Conservation (phyloP, 1,140 invertebrate genomes). For the Bombus balteatus region DNA sequence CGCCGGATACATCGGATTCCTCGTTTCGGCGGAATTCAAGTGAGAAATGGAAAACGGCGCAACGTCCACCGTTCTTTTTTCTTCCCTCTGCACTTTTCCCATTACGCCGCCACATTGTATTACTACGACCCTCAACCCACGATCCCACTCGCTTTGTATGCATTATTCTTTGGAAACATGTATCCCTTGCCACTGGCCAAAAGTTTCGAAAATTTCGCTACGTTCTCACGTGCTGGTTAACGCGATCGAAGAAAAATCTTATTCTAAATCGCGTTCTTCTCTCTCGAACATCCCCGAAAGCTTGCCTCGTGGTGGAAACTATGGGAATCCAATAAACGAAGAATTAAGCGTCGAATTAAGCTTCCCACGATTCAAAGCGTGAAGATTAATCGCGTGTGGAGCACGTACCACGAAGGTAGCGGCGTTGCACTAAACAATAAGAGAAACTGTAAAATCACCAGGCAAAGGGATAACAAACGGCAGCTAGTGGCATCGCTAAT, state of each 20-base stretch:
- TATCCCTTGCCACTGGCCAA: slow-evolving; percentile 1
- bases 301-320: not conserved
- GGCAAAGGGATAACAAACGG: slow-evolving; percentile 14
- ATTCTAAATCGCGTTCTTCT: not conserved
- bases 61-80: slow-evolving; percentile 1
- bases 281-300: not conserved
- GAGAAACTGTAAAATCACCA: slow-evolving; percentile 26
- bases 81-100: slow-evolving; percentile 49
- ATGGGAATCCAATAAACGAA: not conserved
- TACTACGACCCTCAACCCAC: slow-evolving; percentile 24
- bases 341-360: not conserved
- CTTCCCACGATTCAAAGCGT: not conserved
- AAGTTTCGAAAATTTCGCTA: not conserved
- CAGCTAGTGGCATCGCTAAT: slow-evolving; percentile 32
- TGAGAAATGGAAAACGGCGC: slow-evolving; percentile 44
- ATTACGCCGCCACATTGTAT: slow-evolving; percentile 48
- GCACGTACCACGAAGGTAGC: not conserved
- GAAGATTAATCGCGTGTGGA: not conserved
- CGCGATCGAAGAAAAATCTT: not conserved
- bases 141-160: slow-evolving; percentile 53
- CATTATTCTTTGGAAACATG: slow-evolving; percentile 65
- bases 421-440: not conserved
- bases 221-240: not conserved
- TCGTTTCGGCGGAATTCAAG: slow-evolving; percentile 46
- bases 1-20: slow-evolving; percentile 14